Evolutionary conservation across 2,888 invertebrate genomes (phyloP), one percentile per base, ranked within the genome.

Genomic region (Drosophila niveifrons): DNA sequence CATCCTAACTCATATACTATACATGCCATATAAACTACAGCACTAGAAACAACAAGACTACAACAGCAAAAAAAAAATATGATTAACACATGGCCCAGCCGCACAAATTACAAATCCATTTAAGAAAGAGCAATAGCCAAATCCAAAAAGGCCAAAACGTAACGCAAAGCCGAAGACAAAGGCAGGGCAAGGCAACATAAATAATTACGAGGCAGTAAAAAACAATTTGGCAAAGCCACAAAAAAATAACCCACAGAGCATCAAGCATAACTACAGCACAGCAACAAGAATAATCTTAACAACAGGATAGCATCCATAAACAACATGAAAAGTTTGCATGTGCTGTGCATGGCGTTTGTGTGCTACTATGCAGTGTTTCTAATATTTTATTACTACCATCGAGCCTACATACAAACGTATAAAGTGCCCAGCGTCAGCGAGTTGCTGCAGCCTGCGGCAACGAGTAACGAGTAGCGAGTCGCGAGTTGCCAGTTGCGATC

Each of bases 381-480:
- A 56, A 66, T 82, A 68, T 90, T 89, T 74, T 91, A 90, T 74
- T 90, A 88, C 77, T 78, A 89, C 72, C 78, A 91, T 78, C 83
- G 84, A 41, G 82, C 80, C 55, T 83, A 82, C 66, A 50, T 89
- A 39, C 79, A 69, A 70, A 34, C 63, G 58, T 62, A 53, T 10
- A 59, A 65, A 43, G 8, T 15, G 28, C 29, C 69, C 63, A 66
- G 23, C 61, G 47, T 18, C 11, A 13, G 1, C 28, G 11, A 31
- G 23, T 56, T 48, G 59, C 15, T 65, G 59, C 58, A 13, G 13
- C 10, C 58, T 17, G 13, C 10, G 13, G 18, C n/a, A 31, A n/a
- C 31, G 41, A 31, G 55, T 31, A 28, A 15, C 15, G 50, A 55
- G 57, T 41, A 11, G 10, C 15, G 31, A 41, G 44, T 34, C 13